A percentile compares a stretch with the other conserved stretches of the same genome.
Evolutionary conservation across 2,113 vertebrate genomes (phyloP).

Genomic region (Brachyhypopomus gauderio): DNA sequence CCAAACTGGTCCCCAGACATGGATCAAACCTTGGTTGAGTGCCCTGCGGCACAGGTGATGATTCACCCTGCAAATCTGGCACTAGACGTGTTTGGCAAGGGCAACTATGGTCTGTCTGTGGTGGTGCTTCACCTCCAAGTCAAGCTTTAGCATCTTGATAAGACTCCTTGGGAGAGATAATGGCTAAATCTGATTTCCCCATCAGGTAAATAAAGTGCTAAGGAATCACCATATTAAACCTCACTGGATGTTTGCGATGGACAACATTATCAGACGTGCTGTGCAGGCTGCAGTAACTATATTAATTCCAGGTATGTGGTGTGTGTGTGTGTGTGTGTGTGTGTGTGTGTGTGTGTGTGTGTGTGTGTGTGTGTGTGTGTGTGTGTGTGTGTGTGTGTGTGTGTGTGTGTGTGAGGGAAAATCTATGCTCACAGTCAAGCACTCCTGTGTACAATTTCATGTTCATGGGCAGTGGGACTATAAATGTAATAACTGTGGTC

Average conservation of each 20-base stretch:
- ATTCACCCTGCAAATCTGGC: no score
- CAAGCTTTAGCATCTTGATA: background rate
- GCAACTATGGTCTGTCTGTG: no score
- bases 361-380: slow-evolving; percentile 8
- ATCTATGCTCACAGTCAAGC: background rate
- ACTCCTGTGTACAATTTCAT: background rate
- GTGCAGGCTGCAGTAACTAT: slow-evolving; percentile 92
- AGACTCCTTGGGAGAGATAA: background rate
- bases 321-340: background rate
- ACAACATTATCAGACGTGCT: slow-evolving; percentile 89
- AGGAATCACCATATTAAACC: slow-evolving; percentile 91
- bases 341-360: background rate
- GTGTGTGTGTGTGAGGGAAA: background rate
- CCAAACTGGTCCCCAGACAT: background rate
- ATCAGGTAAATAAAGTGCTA: slow-evolving; percentile 91
- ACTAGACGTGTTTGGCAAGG: no score
- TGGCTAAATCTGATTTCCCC: background rate
- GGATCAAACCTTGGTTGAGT: background rate
- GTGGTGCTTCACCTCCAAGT: no score
- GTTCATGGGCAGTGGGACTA: background rate
- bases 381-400: background rate
- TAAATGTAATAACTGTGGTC: background rate
- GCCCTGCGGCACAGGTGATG: no score
- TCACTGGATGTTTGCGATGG: slow-evolving; percentile 97
- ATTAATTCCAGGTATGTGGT: slow-evolving; percentile 91